Evolutionary conservation across 1,140 invertebrate genomes (phyloP).

Genomic region (Penaeus indicus): DNA sequence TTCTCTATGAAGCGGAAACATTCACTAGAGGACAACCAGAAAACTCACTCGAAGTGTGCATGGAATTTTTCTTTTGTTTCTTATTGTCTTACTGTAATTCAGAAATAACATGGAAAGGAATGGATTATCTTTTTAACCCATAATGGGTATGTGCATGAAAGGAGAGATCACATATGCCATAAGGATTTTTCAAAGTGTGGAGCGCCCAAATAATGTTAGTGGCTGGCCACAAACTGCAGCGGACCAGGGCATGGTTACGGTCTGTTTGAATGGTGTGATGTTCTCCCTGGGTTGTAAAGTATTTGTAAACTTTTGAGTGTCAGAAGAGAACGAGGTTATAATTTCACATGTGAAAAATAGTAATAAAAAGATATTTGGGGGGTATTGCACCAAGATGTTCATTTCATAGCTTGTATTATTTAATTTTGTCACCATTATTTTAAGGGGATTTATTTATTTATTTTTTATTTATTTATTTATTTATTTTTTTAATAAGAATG

Average conservation of each 20-base stretch:
- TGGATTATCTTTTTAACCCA: conserved; percentile 45
- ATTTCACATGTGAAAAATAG: too few relatives aligned
- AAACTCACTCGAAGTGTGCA: conserved; percentile 51
- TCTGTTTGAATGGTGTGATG: conserved; percentile 7
- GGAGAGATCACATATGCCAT: neutral
- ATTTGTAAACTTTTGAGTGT: neutral
- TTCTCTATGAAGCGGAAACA: conserved; percentile 37
- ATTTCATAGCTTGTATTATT: too few relatives aligned
- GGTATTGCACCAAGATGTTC: too few relatives aligned
- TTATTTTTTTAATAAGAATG: too few relatives aligned
- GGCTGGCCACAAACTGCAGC: conserved; percentile 35
- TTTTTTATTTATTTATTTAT: too few relatives aligned
- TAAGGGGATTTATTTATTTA: too few relatives aligned
- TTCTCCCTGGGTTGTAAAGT: neutral
- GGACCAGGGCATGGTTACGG: conserved; percentile 38
- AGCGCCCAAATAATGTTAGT: conserved; percentile 31
- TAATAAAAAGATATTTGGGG: too few relatives aligned
- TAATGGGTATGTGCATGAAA: conserved; percentile 53
- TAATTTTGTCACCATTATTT: too few relatives aligned
- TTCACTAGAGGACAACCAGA: conserved; percentile 44
- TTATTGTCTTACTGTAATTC: conserved; percentile 15
- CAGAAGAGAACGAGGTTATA: too few relatives aligned
- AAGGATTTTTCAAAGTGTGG: conserved; percentile 34
- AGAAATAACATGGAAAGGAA: conserved; percentile 38
- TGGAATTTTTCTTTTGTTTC: conserved; percentile 39